These are phyloP conservation scores for Spilosoma lubricipeda DNA, from an alignment of 2,888 invertebrate species.

Conservation along the genomic window DNA sequence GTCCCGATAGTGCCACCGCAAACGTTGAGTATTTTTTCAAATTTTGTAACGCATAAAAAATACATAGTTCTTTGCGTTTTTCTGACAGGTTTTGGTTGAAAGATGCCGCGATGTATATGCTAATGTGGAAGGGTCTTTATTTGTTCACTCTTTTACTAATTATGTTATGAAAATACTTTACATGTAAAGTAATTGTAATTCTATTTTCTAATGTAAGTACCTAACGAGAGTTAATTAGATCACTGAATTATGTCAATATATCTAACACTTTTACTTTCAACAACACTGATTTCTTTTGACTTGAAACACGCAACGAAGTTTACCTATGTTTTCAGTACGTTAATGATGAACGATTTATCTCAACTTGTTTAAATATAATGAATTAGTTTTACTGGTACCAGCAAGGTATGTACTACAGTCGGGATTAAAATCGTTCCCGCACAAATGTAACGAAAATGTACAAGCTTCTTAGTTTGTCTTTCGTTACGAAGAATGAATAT, in stretches of 20 bases:
- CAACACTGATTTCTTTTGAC: too few relatives aligned
- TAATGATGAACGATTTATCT: neutral
- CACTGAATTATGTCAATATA: too few relatives aligned
- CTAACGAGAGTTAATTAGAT: too few relatives aligned
- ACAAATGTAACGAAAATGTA: neutral
- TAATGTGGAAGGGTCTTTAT: slow-evolving; percentile 56
- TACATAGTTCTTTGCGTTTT: slow-evolving; percentile 28
- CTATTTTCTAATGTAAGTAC: neutral
- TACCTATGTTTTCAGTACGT: too few relatives aligned
- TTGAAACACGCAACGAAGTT: neutral
- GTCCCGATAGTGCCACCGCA: slow-evolving; percentile 67
- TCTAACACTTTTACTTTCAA: neutral
- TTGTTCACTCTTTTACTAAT: slow-evolving; percentile 16
- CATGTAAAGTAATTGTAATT: neutral
- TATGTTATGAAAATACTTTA: neutral
- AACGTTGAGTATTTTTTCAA: slow-evolving; percentile 55
- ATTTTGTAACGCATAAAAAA: slow-evolving; percentile 55
- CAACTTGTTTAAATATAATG: neutral
- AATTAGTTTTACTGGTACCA: neutral
- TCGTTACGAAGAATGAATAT: too few relatives aligned
- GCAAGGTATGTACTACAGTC: neutral
- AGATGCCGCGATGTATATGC: slow-evolving; percentile 41
- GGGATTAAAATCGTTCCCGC: neutral
- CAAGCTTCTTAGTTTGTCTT: too few relatives aligned
- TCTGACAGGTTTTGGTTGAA: slow-evolving; percentile 34